A percentile compares a stretch with the other conserved stretches of the same genome.
phyloP scores from a whole-genome alignment of 1,140 invertebrate genomes.

The Bathynomus jamesi region DNA sequence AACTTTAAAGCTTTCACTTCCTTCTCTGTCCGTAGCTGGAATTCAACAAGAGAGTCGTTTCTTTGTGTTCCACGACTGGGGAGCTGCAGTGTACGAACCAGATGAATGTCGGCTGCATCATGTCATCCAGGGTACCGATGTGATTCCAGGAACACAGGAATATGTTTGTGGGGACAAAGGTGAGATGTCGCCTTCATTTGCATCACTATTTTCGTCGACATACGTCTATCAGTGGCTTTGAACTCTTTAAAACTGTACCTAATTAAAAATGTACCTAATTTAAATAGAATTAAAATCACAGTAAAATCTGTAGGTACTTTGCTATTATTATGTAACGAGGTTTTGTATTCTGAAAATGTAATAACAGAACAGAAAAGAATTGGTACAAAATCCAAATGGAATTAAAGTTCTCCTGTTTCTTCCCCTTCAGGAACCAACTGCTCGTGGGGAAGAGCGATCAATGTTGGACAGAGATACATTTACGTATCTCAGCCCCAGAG shows the following conservation, averaged over 20 bases:
- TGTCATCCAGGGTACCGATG: conserved; percentile 63
- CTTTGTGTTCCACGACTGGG: conserved; percentile 68
- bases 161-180: conserved; percentile 62
- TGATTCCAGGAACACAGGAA: conserved; percentile 65
- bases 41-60: conserved; percentile 56
- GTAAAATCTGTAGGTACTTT: too few species aligned
- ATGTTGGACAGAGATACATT: conserved; percentile 63
- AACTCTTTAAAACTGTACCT: too few species aligned
- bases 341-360: too few species aligned
- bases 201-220: background rate
- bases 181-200: conserved; percentile 16
- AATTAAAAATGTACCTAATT: too few species aligned
- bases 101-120: conserved; percentile 63
- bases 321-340: too few species aligned
- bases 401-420: too few species aligned
- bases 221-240: background rate
- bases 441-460: conserved; percentile 65
- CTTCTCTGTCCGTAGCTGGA: conserved; percentile 52
- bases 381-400: too few species aligned
- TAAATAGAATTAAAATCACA: too few species aligned
- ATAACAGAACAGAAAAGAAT: too few species aligned
- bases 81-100: conserved; percentile 66
- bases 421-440: conserved; percentile 44
- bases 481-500: conserved; percentile 62
- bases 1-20: too few species aligned